These are phyloP conservation scores for Cathartes aura DNA, from an alignment of 2,113 vertebrate species.

Conservation along the genomic window DNA sequence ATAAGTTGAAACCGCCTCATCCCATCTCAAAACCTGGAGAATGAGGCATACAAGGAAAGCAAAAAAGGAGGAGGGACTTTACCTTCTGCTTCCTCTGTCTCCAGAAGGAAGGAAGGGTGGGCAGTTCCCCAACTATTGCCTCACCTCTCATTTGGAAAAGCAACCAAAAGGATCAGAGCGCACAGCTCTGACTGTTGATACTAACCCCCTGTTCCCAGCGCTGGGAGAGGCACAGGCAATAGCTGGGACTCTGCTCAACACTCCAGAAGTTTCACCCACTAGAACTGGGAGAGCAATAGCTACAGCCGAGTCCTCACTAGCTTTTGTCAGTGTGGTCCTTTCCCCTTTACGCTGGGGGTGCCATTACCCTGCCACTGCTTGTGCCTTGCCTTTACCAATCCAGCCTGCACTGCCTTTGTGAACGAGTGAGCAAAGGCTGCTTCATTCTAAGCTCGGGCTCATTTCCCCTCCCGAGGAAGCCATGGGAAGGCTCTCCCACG, in stretches of 20 bases:
- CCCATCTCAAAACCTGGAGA: background rate
- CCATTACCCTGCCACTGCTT: background rate
- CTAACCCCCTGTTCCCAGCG: fast-evolving
- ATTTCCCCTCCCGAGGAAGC: fast-evolving
- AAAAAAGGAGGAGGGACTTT: background rate
- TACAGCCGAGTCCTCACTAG: too few species aligned
- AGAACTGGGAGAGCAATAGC: too few species aligned
- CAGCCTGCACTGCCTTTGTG: background rate
- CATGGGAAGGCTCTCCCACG: fast-evolving
- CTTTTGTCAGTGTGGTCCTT: background rate
- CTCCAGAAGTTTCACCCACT: background rate
- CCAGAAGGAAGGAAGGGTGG: background rate
- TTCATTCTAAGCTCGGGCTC: fast-evolving
- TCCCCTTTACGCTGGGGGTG: fast-evolving
- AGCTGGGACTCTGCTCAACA: background rate
- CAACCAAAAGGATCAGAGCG: fast-evolving
- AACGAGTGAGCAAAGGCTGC: background rate
- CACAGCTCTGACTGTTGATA: background rate
- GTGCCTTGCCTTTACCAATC: background rate
- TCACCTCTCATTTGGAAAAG: background rate
- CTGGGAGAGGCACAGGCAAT: background rate
- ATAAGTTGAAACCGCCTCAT: background rate
- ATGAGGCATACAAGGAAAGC: background rate
- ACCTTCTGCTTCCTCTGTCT: background rate
- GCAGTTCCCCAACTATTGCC: background rate